These are phyloP conservation scores for Ceramica pisi DNA, from an alignment of 2,888 invertebrate genomes.

Conservation along the genomic window DNA sequence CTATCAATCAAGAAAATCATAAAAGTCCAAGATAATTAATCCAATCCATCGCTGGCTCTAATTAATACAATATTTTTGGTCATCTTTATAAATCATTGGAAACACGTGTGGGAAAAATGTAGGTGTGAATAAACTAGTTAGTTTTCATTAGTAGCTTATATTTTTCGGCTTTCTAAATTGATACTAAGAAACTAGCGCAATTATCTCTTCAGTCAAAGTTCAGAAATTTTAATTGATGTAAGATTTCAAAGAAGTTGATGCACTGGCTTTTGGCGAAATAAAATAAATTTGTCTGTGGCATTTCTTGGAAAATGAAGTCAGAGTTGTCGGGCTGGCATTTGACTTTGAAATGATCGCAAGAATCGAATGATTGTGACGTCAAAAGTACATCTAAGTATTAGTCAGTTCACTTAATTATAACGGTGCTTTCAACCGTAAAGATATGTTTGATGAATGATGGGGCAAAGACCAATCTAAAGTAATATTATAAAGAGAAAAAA, in stretches of 20 bases:
- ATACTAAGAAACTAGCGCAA: conserved; percentile 21
- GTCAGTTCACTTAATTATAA: conserved; percentile 8
- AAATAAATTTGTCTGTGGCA: conserved; percentile 2
- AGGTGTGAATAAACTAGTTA: conserved; percentile 52
- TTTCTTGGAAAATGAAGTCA: conserved; percentile 20
- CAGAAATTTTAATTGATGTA: neutral
- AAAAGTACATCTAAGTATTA: conserved; percentile 29
- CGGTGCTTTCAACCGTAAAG: conserved; percentile 11
- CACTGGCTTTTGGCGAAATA: conserved; percentile 4
- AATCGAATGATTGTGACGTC: conserved; percentile 28
- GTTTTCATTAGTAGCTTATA: conserved; percentile 26
- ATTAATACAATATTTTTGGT: conserved; percentile 63
- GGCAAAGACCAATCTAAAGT: neutral
- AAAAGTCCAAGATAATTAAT: conserved; percentile 62
- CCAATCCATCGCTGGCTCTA: conserved; percentile 47
- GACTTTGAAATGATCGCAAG: conserved; percentile 18
- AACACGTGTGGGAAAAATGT: conserved; percentile 55
- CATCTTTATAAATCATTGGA: conserved; percentile 53
- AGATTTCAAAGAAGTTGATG: conserved; percentile 22
- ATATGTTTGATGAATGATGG: neutral
- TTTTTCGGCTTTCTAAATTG: conserved; percentile 46
- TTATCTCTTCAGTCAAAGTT: conserved; percentile 26
- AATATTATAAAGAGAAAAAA: neutral
- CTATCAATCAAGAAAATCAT: conserved; percentile 60
- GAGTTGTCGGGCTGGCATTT: neutral